A percentile compares a stretch with the other conserved stretches of the same genome.
Conservation (phyloP, 2,888 invertebrate species). For the Biston betularia region DNA sequence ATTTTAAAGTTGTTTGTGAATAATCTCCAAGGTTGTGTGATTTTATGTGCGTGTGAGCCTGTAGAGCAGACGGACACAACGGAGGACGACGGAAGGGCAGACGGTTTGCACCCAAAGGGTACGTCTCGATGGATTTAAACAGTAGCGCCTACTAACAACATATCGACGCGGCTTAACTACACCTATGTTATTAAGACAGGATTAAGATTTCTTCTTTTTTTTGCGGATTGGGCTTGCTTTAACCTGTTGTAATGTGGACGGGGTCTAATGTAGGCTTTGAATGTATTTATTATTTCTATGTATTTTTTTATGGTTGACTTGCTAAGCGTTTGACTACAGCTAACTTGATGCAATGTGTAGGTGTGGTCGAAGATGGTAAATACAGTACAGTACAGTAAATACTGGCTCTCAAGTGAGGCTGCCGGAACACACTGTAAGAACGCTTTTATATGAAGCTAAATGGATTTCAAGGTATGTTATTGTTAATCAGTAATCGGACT, state of each 20-base stretch:
- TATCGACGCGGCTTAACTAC: constrained; percentile 5
- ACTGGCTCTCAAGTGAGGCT: too few relatives aligned
- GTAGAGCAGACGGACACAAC: constrained; percentile 44
- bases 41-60: constrained; percentile 37
- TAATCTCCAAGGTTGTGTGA: constrained; percentile 40
- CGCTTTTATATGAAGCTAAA: too few relatives aligned
- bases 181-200: constrained; percentile 1
- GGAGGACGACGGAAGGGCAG: constrained; percentile 54
- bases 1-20: constrained; percentile 29
- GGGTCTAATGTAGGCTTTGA: not conserved
- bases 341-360: too few relatives aligned
- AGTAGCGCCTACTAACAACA: constrained; percentile 13
- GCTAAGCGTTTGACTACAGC: too few relatives aligned
- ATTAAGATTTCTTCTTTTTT: not conserved
- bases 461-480: too few relatives aligned
- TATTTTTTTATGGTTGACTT: too few relatives aligned
- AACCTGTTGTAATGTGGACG: too few relatives aligned
- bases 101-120: constrained; percentile 38
- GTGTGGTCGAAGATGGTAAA: too few relatives aligned
- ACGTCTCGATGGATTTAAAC: constrained; percentile 26
- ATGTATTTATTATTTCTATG: not conserved
- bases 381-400: too few relatives aligned
- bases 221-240: not conserved
- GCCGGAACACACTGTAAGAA: too few relatives aligned
- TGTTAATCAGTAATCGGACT: too few relatives aligned